These are phyloP conservation scores for Coremacera marginata DNA, from an alignment of 2,888 invertebrate genomes.

Conservation along the genomic window DNA sequence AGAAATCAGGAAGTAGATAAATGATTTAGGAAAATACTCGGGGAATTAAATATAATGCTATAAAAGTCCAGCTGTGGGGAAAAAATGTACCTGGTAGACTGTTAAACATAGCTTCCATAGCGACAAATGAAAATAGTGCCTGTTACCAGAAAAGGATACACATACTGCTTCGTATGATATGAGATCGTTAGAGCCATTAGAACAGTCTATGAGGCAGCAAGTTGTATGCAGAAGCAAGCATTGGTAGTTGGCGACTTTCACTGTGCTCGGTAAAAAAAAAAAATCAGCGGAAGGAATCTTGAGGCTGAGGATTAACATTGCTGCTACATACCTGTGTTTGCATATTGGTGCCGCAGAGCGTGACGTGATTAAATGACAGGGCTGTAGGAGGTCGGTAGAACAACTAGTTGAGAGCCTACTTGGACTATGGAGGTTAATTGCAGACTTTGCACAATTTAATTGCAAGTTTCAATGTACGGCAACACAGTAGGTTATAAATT, in stretches of 20 bases:
- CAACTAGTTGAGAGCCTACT: background rate
- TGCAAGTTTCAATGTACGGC: constrained; percentile 48
- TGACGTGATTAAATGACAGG: background rate
- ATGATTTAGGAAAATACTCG: constrained; percentile 9
- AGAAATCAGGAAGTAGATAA: constrained; percentile 2
- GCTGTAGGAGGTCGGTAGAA: background rate
- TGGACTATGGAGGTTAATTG: constrained; percentile 50
- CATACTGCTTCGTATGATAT: background rate
- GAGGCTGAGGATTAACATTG: background rate
- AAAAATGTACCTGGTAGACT: background rate
- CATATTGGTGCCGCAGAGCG: background rate
- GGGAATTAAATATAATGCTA: background rate
- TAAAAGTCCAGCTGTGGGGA: background rate
- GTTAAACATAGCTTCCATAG: background rate
- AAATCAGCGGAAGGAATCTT: background rate
- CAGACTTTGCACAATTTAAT: constrained; percentile 59
- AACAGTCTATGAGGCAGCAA: background rate
- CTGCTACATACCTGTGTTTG: background rate
- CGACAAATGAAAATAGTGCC: no score
- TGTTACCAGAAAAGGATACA: background rate
- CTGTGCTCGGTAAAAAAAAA: background rate
- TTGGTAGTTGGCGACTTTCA: background rate
- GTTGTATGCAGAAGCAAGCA: background rate
- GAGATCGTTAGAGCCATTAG: background rate
- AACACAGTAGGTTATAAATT: background rate